Evolutionary conservation across 2,888 invertebrate species (phyloP), one percentile per base, ranked within the genome.

Genomic region (Torymus tubicola): DNA sequence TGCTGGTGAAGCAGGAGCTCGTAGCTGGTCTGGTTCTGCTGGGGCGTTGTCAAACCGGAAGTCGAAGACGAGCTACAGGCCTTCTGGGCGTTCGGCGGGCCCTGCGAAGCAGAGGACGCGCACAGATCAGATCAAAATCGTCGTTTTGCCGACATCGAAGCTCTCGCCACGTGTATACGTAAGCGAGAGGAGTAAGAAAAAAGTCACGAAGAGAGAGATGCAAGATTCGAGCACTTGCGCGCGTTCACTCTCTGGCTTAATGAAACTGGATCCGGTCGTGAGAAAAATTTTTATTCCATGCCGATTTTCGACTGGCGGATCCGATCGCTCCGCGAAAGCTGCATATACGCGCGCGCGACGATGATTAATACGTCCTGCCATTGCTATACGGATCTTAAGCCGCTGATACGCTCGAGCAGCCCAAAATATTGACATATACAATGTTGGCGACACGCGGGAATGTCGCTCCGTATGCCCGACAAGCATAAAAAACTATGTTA

Each of bases 1-100:
- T 99, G 99, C 88, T 99, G 99, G 88, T 98, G 96, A 82, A 99
- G 93, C 75, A 98, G 93, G 85, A 98, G 91, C 90, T 98, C 97
- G 91, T 98, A 98, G 11, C 96, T 96, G 10, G 96, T 97, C 91
- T 98, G 97, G 31, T 92, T 92, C 72, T 92, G 87, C 84, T 92
- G 88, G 57, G 90, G 85, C 85, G 86, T 84, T 55, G 87, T 87
- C 79, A 89, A 86, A 72, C 87, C 87, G 82, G 88, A 87, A 82
- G 89, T 90, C 13, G 93, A 93, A 13, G 94, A 93, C 21, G 93
- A 92, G 68, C 90, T 90, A 12, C 78, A 61, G 71, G 93, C 93
- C 88, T 96, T 96, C 86, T 96, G 96, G 18, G 97, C 96, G 91
- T 95, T 97, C 83, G 98, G 97, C 50, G 97, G 97, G 57, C 97